These are phyloP conservation scores for Eremobia ochroleuca DNA, from an alignment of 2,888 invertebrate species.

Conservation along the genomic window DNA sequence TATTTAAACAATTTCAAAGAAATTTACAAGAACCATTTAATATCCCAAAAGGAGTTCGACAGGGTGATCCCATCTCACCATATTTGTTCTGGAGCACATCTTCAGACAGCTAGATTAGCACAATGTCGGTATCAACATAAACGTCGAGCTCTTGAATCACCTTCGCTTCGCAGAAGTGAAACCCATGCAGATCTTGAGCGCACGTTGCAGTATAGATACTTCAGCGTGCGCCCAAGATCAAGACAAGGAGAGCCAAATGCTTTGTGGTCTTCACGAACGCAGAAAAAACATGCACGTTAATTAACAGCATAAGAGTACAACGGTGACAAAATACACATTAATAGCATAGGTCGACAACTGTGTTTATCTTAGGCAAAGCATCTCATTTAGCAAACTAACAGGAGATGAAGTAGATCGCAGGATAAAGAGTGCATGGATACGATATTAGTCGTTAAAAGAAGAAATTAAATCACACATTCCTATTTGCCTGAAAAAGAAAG, in stretches of 20 bases:
- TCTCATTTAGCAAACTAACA: background rate
- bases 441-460: background rate
- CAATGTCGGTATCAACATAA: background rate
- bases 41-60: too few species aligned
- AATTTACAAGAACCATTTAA: background rate
- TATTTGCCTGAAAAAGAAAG: background rate
- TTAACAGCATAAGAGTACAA: background rate
- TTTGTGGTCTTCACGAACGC: background rate
- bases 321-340: background rate
- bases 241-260: conserved; percentile 2
- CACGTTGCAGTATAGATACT: background rate
- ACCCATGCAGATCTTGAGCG: background rate
- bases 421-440: background rate
- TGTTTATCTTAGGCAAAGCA: background rate
- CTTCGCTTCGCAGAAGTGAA: background rate
- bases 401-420: background rate
- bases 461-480: background rate
- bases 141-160: background rate
- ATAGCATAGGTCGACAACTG: conserved; percentile 2
- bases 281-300: background rate
- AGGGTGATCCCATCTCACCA: background rate
- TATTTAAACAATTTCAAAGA: too few species aligned
- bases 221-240: too few species aligned
- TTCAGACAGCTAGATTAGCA: background rate
- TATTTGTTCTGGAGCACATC: background rate